A percentile compares a stretch with the other conserved stretches of the same genome.
phyloP scores from a whole-genome alignment of 23 tunicate species.

The Trididemnum nubilum region DNA sequence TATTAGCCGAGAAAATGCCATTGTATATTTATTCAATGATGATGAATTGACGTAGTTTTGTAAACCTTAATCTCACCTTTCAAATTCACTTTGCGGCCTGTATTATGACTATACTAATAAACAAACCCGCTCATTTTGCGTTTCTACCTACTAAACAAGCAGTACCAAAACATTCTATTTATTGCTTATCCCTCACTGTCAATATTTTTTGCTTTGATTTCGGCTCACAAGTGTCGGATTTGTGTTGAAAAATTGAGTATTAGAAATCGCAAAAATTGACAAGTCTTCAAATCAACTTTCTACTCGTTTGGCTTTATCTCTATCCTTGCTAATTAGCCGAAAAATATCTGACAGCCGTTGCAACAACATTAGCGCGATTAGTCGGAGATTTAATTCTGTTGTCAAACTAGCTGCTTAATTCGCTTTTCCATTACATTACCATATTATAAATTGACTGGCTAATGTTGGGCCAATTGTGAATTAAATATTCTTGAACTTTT shows the following conservation, averaged over 20 bases:
- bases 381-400: not conserved
- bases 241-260: too few relatives aligned
- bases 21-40: constrained; percentile 4
- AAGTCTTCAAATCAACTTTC: too few relatives aligned
- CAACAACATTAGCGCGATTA: too few relatives aligned
- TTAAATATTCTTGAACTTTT: not conserved
- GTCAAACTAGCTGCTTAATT: not conserved
- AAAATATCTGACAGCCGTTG: too few relatives aligned
- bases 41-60: not conserved
- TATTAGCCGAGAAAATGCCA: too few relatives aligned
- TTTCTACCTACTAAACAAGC: not conserved
- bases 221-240: too few relatives aligned
- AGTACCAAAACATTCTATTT: not conserved
- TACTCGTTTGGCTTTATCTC: too few relatives aligned
- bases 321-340: too few relatives aligned
- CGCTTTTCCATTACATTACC: not conserved
- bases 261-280: too few relatives aligned
- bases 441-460: not conserved
- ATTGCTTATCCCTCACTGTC: too few relatives aligned
- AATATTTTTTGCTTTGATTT: too few relatives aligned
- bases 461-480: not conserved
- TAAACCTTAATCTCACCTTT: not conserved
- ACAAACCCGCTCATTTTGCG: not conserved
- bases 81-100: not conserved
- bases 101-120: constrained; percentile 14